Conservation (phyloP, 2,797 vertebrate species). For the Pampus argenteus region DNA sequence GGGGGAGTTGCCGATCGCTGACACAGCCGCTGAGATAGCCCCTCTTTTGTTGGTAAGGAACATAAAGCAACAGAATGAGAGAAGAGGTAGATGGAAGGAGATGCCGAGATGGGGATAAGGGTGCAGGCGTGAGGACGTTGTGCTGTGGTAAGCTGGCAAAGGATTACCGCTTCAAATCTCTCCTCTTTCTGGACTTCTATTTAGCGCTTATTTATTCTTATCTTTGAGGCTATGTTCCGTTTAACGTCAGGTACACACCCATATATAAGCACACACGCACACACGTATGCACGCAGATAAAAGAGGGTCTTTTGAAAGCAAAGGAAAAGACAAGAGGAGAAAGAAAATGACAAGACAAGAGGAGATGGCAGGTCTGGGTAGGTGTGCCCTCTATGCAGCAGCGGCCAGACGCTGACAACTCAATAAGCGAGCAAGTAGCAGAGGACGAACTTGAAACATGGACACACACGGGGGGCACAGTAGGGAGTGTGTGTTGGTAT, state of each 20-base stretch:
- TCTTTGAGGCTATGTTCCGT: constrained; percentile 37
- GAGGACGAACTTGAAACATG: constrained; percentile 21
- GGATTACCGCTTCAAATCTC: constrained; percentile 74
- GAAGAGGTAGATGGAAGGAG: constrained; percentile 53
- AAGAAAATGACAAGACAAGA: constrained; percentile 25
- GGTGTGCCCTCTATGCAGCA: constrained; percentile 32
- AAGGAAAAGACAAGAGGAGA: constrained; percentile 4
- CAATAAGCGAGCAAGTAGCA: constrained; percentile 44
- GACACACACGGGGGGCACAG: constrained; percentile 19
- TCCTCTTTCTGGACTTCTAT: constrained; percentile 53
- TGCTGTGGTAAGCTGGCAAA: constrained; percentile 76
- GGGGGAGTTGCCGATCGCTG: constrained; percentile 67
- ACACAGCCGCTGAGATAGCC: constrained; percentile 76
- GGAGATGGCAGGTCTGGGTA: constrained; percentile 38
- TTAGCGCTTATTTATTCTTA: constrained; percentile 64
- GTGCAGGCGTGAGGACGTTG: constrained; percentile 61
- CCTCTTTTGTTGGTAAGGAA: constrained; percentile 65
- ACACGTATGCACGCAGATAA: neutral
- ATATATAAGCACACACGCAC: neutral
- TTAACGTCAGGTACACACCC: constrained; percentile 15
- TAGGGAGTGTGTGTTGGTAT: constrained; percentile 21
- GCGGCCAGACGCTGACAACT: constrained; percentile 44
- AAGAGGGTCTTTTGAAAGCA: constrained; percentile 10
- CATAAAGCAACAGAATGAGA: constrained; percentile 66
- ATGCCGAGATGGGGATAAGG: constrained; percentile 68